Evolutionary conservation across 2,888 invertebrate species (phyloP), one percentile per base, ranked within the genome.

Genomic region (Chironomus riparius): DNA sequence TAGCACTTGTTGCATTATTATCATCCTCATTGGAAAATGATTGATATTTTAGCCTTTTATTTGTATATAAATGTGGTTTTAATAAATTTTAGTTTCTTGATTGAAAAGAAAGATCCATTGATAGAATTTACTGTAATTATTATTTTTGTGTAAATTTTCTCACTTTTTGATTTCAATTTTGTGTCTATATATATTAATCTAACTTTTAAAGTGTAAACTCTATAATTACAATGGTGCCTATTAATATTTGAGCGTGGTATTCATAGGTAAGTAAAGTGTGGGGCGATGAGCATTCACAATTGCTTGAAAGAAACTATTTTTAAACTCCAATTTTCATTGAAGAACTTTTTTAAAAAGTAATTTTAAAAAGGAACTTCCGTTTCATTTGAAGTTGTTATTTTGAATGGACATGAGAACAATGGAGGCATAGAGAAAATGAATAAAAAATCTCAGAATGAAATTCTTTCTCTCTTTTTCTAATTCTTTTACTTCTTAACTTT

Each of bases 401-500:
- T 74, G 74, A 74, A 74, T 74, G 74, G 74, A 74, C 74, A 68
- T 65, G 24, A 18, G 22, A 24, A 74, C 74, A 68, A 74, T 48
- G 65, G 28, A 38, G 28, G 56, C 5, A 13, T 21, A 21, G 48
- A 47, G 24, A 3, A 70, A 69, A 3, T 15, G 38, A 47, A 69
- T 24, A 47, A 69, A 69, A 73, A 73, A 73, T 73, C 72, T 73
- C 72, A 74, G 74, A 74, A 74, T 74, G 74, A 74, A 74, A 74
- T 74, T 74, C 74, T 74, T 74, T 73, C 48, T 22, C n/a, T 24
- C 38, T 38, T 10, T 38, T 38, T 38, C 10, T 38, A 28, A 10
- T 38, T 38, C 38, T 38, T 38, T 10, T 10, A 38, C 10, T 38
- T 38, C 38, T 38, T 38, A 7, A 38, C 38, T 38, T 38, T 10